Evolutionary conservation across 2,888 invertebrate genomes (phyloP), one percentile per base, ranked within the genome.

Genomic region (Venusia cambrica): DNA sequence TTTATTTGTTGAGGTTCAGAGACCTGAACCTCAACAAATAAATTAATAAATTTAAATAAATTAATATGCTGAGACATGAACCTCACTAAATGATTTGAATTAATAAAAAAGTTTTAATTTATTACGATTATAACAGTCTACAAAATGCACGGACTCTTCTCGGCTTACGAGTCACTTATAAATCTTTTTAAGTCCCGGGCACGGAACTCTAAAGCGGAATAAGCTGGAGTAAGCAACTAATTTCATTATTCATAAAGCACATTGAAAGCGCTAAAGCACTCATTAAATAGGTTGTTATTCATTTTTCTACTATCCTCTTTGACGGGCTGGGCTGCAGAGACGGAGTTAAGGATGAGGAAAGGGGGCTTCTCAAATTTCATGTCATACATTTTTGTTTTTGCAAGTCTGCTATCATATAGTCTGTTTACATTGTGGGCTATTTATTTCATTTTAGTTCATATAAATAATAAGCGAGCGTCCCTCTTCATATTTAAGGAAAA

Each of bases 241-340:
- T 85, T 87, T 84, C 68, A 84, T 87, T 87, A 87, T 87, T 83
- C 85, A 84, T 84, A 85, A 83, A 81, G 80, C 80, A 81, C 78
- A 85, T 87, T 83, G 77, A 71, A 84, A 79, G 79, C 85, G 84
- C 72, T 80, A 84, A 84, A 75, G 83, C 76, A 78, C 76, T 87
- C 83, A 81, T 87, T 87, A 84, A 77, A 75, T 57, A 50, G 62
- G 57, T 60, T 72, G 72, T 87, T 74, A 74, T 73, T 87, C 80
- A 84, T 80, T 69, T 69, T 73, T 61, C 69, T 78, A 76, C 81
- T 79, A 81, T 84, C 83, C 71, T 64, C 62, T 75, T 69, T 80
- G 87, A 83, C 83, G 75, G 71, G 72, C 68, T 54, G 53, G 60
- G 44, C 57, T 59, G 73, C 77, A 40, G 40, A 24, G 35, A 3